These are phyloP conservation scores for Octopus bimaculoides DNA, from an alignment of 1,140 invertebrate species.

Conservation along the genomic window DNA sequence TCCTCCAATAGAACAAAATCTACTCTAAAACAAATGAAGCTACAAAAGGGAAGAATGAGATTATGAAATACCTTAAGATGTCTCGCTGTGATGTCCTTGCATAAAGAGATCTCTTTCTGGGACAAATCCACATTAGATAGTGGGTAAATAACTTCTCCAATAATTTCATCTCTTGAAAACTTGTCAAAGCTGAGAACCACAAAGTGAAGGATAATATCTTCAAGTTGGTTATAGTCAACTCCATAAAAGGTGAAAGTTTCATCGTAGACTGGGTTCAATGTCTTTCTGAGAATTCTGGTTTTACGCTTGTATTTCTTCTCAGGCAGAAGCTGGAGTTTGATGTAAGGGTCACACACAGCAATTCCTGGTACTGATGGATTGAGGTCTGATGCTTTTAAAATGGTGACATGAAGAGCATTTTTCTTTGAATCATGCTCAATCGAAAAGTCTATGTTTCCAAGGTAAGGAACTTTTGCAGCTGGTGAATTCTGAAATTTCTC, in stretches of 20 bases:
- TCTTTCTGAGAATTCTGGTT: slow-evolving; percentile 79
- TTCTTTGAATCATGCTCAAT: slow-evolving; percentile 80
- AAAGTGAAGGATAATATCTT: slow-evolving; percentile 71
- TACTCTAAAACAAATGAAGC: neutral
- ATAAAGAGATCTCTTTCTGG: slow-evolving; percentile 41
- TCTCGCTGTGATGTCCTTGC: slow-evolving; percentile 47
- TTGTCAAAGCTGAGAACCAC: slow-evolving; percentile 88
- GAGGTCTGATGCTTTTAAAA: slow-evolving; percentile 66
- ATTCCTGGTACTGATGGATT: slow-evolving; percentile 53
- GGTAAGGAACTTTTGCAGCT: slow-evolving; percentile 55
- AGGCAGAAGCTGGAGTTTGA: slow-evolving; percentile 80
- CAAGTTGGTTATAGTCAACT: slow-evolving; percentile 70
- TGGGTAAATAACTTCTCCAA: slow-evolving; percentile 67
- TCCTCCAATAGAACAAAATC: too few species aligned
- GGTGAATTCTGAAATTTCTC: slow-evolving; percentile 63
- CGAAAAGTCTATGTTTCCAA: slow-evolving; percentile 77
- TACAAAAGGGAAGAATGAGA: neutral
- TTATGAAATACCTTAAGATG: slow-evolving; percentile 48
- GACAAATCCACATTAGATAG: slow-evolving; percentile 60
- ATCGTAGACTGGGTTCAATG: slow-evolving; percentile 82
- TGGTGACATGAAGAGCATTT: slow-evolving; percentile 84
- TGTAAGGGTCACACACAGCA: slow-evolving; percentile 82
- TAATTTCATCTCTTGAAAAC: slow-evolving; percentile 84
- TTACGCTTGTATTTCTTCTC: slow-evolving; percentile 85
- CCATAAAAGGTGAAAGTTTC: slow-evolving; percentile 82